Evolutionary conservation across 1,140 invertebrate species (phyloP).

Genomic region (Solenopsis fugax): DNA sequence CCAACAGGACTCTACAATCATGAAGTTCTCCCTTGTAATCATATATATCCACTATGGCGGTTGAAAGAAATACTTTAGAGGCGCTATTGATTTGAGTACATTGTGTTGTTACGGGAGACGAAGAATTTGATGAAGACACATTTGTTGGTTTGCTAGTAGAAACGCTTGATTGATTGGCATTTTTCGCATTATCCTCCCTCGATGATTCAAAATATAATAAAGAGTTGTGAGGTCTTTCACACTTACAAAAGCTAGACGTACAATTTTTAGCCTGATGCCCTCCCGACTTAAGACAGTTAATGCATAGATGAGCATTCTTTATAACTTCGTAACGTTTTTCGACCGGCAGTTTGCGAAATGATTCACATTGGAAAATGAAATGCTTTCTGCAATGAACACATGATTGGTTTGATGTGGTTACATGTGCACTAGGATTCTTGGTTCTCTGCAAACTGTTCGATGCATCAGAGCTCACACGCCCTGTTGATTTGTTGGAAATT

Average conservation of each 20-base stretch:
- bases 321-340: not conserved
- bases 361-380: not conserved
- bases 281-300: not conserved
- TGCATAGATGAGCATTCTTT: not conserved
- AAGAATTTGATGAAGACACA: not conserved
- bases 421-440: not conserved
- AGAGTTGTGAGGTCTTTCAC: not conserved
- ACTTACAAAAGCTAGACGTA: not conserved
- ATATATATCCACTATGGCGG: not conserved
- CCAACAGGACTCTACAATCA: not conserved
- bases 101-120: not conserved
- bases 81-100: not conserved
- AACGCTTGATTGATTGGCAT: no score
- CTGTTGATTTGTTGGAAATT: not conserved
- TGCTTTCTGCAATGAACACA: not conserved
- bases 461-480: not conserved
- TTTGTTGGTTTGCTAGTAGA: not conserved
- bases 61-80: not conserved
- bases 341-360: not conserved
- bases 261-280: not conserved
- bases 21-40: not conserved
- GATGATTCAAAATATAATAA: not conserved
- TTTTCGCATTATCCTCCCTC: not conserved
- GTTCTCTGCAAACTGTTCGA: not conserved
- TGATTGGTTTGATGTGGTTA: not conserved